Base-by-base conservation (phyloP, 2,113 vertebrate genomes). In the Otocyon megalotis region DNA sequence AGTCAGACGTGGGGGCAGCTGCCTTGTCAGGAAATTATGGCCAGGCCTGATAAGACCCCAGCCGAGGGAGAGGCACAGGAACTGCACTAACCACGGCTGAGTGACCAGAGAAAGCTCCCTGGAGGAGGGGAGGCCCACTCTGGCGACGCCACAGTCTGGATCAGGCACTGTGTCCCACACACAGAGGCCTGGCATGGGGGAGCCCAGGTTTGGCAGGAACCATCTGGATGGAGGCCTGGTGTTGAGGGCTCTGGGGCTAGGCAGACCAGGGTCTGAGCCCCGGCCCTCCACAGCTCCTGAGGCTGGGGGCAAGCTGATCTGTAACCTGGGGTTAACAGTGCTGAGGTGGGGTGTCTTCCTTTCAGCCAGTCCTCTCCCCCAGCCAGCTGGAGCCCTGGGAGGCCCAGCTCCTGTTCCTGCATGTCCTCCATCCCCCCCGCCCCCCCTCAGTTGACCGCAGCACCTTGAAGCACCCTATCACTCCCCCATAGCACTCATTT, bases 1-100 rank as follows among this genome's bases (percentile, higher is more conserved):
- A 82, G 83, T 88, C 22, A 54, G 83, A 67, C 1, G 86, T 2
- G 76, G 63, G 65, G 96, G 71, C 50, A 15, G 92, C 81, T 2
- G 62, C 67, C 32, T 28, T 85, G 17, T 22, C 89, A 90, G 97
- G 96, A 94, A 97, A 90, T 56, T 13, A 37, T 77, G 90, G 92
- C 85, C 48, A 0, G 22, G 48, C 22, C 67, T 2, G 69, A 94
- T 96, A 97, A 96, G 88, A 43, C 48, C 74, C 1, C 1, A 0
- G 74, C 48, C 0, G 48, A 16, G 67, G 69, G 53, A 81, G 85
- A 93, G 83, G 84, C 28, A 4, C 28, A 74, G 58, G 89, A 80
- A 58, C 69, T 17, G 0, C 62, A 20, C 48, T 65, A 32, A 69
- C 58, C 65, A 69, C 50, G 32, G 58, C 17, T 3, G 19, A 50